These are phyloP conservation scores for Papilio helenus DNA, from an alignment of 1,140 invertebrate genomes.

Conservation along the genomic window DNA sequence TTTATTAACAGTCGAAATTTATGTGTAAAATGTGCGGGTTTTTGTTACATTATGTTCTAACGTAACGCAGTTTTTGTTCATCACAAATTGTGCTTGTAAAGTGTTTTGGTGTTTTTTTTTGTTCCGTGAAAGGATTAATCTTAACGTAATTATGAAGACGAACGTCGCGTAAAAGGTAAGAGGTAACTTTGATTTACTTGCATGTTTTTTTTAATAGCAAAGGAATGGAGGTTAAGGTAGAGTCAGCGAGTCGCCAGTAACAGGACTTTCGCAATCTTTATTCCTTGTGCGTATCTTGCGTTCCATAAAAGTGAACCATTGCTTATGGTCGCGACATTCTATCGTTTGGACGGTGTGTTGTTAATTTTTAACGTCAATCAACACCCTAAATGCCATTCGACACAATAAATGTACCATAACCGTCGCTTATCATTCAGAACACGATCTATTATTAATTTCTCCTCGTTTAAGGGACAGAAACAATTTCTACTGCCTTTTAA, in stretches of 20 bases:
- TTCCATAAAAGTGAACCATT: constrained; percentile 71
- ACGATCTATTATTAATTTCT: constrained; percentile 61
- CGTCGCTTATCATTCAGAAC: background rate
- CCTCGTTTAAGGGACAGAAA: constrained; percentile 47
- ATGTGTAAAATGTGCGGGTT: constrained; percentile 61
- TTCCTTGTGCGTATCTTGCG: constrained; percentile 71
- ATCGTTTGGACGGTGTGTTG: constrained; percentile 60
- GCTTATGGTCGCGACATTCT: constrained; percentile 60
- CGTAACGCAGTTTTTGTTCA: constrained; percentile 52
- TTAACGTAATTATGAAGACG: constrained; percentile 72
- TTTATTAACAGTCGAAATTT: constrained; percentile 66
- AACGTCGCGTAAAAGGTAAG: constrained; percentile 71
- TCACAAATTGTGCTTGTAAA: constrained; percentile 65
- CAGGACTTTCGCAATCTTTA: constrained; percentile 79
- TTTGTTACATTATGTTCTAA: constrained; percentile 47
- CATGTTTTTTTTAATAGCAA: constrained; percentile 33
- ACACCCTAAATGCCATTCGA: constrained; percentile 13
- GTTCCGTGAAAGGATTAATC: constrained; percentile 78
- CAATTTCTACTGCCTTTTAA: constrained; percentile 1
- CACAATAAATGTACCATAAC: constrained; percentile 5
- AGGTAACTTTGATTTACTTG: constrained; percentile 46
- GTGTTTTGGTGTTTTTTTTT: constrained; percentile 72
- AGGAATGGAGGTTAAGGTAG: constrained; percentile 48
- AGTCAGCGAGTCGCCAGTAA: constrained; percentile 62
- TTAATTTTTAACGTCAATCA: constrained; percentile 59